Base-by-base conservation (phyloP, 2,888 invertebrate genomes). In the Mallateleia sp. region DNA sequence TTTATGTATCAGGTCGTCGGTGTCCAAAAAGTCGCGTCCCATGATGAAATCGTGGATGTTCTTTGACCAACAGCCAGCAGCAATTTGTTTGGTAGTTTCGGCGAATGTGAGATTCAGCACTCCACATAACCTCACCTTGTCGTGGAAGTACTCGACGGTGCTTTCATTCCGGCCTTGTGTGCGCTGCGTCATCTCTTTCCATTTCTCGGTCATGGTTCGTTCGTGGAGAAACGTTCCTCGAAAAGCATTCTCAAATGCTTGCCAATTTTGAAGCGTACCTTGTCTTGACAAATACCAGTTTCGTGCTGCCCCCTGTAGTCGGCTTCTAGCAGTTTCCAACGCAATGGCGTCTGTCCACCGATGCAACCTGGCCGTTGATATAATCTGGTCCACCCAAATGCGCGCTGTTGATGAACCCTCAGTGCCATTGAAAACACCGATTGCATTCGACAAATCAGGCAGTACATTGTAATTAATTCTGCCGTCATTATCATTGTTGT, bases 341-440 rank as follows among this genome's bases (percentile, higher is more conserved):
- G 60, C 60, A 60, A 38, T 38, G n/a, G n/a, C n/a, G n/a, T n/a
- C n/a, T n/a, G 60, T 60, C 34, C 34, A 60, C 1, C 60, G 18
- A 38, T 60, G 20, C 20, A 60, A 38, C 14, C 22, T 20, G 9
- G 60, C 38, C 20, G 38, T 20, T 9, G 60, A 38, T 38, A 22
- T 20, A 32, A 58, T 58, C 32, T 58, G 58, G 4, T 18, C 38
- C 1, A 60, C 38, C 60, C 60, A 60, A n/a, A n/a, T n/a, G n/a
- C n/a, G n/a, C 7, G 60, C 7, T 38, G 20, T 38, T 22, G 60
- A n/a, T n/a, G n/a, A n/a, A n/a, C 60, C 60, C 11, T 60, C 60
- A 14, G 38, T 60, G 14, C 58, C 32, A 58, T 32, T 2, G 24
- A 58, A 58, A 4, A 32, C 58, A 18, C 32, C 58, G 18, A 58